Evolutionary conservation across 1,140 invertebrate species (phyloP), one percentile per base, ranked within the genome.

Genomic region (Drosophila sulfurigaster): DNA sequence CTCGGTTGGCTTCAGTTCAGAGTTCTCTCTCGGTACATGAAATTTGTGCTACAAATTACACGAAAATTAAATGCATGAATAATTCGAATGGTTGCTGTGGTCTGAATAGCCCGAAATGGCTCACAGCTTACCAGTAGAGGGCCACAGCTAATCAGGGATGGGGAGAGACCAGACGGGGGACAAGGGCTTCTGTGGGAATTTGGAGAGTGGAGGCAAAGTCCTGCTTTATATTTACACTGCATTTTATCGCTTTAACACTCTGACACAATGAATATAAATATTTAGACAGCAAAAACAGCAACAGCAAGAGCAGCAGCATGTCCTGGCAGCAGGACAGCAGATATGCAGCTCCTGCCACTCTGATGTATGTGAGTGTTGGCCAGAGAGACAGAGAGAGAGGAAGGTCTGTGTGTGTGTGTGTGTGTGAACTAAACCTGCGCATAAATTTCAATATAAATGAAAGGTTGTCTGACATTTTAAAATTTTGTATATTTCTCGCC

Each of bases 21-120:
- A 41, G 32, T n/a, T 57, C 15, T 35, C 54, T 48, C 46, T 64
- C 67, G 59, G 49, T 73, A 74, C 76, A 76, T 75, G 73, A 80
- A 78, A 83, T 83, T 88, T 77, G 81, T 88, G 80, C 80, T 89
- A 81, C 80, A 88, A 89, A 88, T 88, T 88, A 88, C 81, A 88
- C 81, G 87, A 88, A 89, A 88, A 88, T 88, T 89, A 89, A 88
- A 89, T 89, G 83, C 83, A 88, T 88, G 83, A 88, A 88, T 88
- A 88, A 88, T 88, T 88, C 85, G 73, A 83, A 88, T 83, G 83
- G 83, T 89, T 89, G 81, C 83, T 88, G 83, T 88, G 83, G 83
- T 88, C 58, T 56, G 73, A 75, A 80, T 78, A 57, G 78, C 56
- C 74, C 76, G 60, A 88, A 71, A 69, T 58, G 52, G 52, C 30